Evolutionary conservation across 2,888 invertebrate genomes (phyloP), one percentile per base, ranked within the genome.

Genomic region (Orthonychiurus folsomi): DNA sequence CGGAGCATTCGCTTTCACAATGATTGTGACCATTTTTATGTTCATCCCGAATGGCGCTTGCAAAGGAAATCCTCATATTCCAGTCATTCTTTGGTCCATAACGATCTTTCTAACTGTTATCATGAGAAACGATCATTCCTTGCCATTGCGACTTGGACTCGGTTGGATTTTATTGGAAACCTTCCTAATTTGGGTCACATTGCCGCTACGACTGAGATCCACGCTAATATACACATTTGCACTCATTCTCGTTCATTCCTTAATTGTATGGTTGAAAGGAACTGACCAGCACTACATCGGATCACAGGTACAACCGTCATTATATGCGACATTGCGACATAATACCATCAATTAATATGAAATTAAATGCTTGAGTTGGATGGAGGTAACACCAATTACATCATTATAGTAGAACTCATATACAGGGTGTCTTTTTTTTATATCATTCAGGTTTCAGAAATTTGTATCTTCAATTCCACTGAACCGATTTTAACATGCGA

Each of bases 81-180:
- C 71, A 15, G 69, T 71, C 55, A 54, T 73, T 55, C 60, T 73
- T 53, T 73, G 73, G 73, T 64, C 67, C 20, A 60, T 63, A 21
- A 65, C 69, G 9, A 73, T 73, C 59, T 63, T 71, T 9, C 64
- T 67, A 24, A 66, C 67, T 20, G 66, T 73, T 59, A 63, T 62
- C 12, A 61, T 70, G 28, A 60, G 68, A 52, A 60, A 63, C 28
- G 70, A 70, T 24, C 82, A 68, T 81, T 82, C 53, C 81, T 83
- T 24, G 21, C 73, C 71, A 61, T 73, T 73, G 25, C 80, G 86
- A 65, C 85, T 87, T 74, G 82, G 83, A 61, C 79, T 88, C 21
- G 86, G 86, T 28, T 88, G 88, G 87, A 81, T 84, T 26, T 78
- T 88, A 64, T 79, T 88, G 57, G 77, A 87, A 72, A 84, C 86